These are phyloP conservation scores for Coptotermes formosanus DNA, from an alignment of 1,140 invertebrate species.

Conservation along the genomic window DNA sequence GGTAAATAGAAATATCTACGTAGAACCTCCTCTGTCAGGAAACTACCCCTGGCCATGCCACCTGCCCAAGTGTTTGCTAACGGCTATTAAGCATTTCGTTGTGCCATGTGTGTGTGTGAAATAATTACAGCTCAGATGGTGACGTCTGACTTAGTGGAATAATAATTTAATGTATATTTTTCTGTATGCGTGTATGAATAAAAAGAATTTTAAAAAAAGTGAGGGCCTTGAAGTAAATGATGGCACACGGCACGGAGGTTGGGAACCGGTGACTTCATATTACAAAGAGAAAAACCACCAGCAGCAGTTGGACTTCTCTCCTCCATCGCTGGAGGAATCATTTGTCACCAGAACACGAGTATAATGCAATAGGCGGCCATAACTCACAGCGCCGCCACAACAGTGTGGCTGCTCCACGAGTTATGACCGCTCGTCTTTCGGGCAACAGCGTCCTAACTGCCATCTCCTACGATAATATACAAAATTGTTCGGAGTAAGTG, in stretches of 20 bases:
- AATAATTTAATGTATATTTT: background rate
- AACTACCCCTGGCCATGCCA: too few relatives aligned
- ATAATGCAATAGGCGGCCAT: slow-evolving; percentile 10
- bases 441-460: background rate
- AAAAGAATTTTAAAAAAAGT: background rate
- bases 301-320: background rate
- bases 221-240: background rate
- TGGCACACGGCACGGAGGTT: background rate
- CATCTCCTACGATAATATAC: background rate
- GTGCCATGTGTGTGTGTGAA: too few relatives aligned
- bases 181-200: background rate
- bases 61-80: too few relatives aligned
- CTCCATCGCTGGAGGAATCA: slow-evolving; percentile 5
- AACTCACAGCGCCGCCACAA: slow-evolving; percentile 12
- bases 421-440: background rate
- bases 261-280: background rate
- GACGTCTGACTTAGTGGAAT: too few relatives aligned
- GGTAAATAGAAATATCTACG: too few relatives aligned
- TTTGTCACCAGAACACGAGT: slow-evolving; percentile 15
- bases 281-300: background rate
- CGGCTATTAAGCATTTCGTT: too few relatives aligned
- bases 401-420: slow-evolving; percentile 1
- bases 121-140: too few relatives aligned
- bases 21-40: too few relatives aligned
- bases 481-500: too few relatives aligned